Evolutionary conservation across 2,113 vertebrate species (phyloP), one percentile per base, ranked within the genome.

Genomic region (Heliornis fulica): DNA sequence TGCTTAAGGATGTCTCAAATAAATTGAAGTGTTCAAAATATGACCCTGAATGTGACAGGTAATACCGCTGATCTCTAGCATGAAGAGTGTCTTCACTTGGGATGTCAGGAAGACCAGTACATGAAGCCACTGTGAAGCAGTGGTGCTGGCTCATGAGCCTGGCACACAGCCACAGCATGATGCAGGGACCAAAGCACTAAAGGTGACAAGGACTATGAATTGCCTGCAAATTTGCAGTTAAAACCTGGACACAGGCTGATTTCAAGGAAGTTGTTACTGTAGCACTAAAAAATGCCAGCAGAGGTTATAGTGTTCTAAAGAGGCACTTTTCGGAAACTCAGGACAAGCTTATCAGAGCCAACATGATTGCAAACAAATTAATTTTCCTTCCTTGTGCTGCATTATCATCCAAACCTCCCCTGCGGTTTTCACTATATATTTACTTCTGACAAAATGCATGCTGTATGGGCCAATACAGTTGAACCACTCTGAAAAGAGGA

Each of bases 11-110:
- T 21, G 9, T 16, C 43, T 56, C n/a, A 63, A 40, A 81, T 15
- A 54, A 89, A 92, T 23, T 22, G 51, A 18, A 19, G 14, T 4
- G 7, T 19, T 71, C 36, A 12, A 81, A 74, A 72, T 78, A 17
- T 4, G 17, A 15, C 53, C 22, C 43, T 18, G 54, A 84, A 68
- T 1, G 1, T 36, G 41, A 29, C 28, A 61, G n/a, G 28, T 56
- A 57, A 48, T 11, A 16, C 20, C 0, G 1, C 40, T 77, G 74
- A 61, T 36, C n/a, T 66, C 15, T 48, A 51, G 40, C 23, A 38
- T 0, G 29, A 61, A 64, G 11, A 1, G 0, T 13, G 34, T 53
- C 38, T 76, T 79, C 6, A 21, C 0, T 2, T 5, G 28, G 41
- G 31, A 29, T 0, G 2, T 32, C 46, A 70, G 65, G 34, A 45